These are phyloP conservation scores for Agrilus biguttatus DNA, from an alignment of 2,888 invertebrate species.

Conservation along the genomic window DNA sequence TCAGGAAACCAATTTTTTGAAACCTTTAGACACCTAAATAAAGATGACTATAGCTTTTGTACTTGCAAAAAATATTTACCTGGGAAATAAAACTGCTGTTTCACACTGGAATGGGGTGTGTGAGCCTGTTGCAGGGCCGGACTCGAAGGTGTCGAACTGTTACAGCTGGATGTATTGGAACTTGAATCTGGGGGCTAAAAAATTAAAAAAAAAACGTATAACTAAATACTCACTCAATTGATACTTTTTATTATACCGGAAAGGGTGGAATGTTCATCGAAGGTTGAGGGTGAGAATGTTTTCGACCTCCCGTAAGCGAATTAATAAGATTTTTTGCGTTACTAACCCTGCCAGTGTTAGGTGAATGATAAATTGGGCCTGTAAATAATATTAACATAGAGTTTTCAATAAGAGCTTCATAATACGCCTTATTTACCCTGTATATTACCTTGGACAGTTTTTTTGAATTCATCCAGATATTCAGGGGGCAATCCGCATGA, in stretches of 20 bases:
- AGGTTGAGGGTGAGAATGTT: constrained; percentile 41
- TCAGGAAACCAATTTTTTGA: background rate
- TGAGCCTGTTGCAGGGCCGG: constrained; percentile 52
- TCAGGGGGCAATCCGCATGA: constrained; percentile 84
- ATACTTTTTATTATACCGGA: constrained; percentile 27
- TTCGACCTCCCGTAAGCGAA: constrained; percentile 31
- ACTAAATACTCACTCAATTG: background rate
- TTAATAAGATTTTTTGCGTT: constrained; percentile 30
- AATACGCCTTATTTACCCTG: no score
- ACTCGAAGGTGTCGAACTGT: constrained; percentile 91
- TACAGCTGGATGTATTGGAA: constrained; percentile 90
- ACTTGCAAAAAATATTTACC: constrained; percentile 31
- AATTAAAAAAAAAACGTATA: constrained; percentile 4
- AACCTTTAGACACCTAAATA: no score
- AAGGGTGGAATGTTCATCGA: constrained; percentile 40
- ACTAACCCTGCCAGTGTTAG: constrained; percentile 30
- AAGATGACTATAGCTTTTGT: no score
- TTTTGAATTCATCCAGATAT: constrained; percentile 66
- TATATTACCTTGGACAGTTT: constrained; percentile 28
- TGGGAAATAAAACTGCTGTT: constrained; percentile 66
- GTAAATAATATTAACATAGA: constrained; percentile 2
- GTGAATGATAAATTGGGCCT: constrained; percentile 28
- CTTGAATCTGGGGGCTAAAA: constrained; percentile 67
- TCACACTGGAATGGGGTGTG: constrained; percentile 29
- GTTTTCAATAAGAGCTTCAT: no score